Evolutionary conservation across 1,140 invertebrate species (phyloP), one percentile per base, ranked within the genome.

Genomic region (Kradibia gibbosae): DNA sequence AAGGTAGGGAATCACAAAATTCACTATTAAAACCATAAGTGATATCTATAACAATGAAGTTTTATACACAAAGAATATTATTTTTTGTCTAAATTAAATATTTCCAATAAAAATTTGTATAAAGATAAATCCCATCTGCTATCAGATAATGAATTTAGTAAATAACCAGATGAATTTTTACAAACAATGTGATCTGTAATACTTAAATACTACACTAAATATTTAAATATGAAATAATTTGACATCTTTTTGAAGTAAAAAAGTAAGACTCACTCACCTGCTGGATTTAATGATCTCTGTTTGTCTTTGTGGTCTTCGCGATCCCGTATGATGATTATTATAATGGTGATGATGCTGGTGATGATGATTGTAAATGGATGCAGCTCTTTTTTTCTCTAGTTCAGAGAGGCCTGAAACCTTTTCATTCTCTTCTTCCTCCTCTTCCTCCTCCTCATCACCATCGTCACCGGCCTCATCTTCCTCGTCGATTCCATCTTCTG

Each of bases 251-350:
- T n/a, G n/a, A 11, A 10, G 57, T n/a, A 25, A 60, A 25, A 25
- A n/a, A n/a, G 22, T 67, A 13, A 11, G 1, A 1, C 0, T 17
- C 4, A 15, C 20, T 3, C 55, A 82, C 81, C 81, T 82, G 86
- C 86, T 91, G n/a, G 88, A 90, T 62, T 90, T 91, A 82, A 88
- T 91, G 86, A 92, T 90, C 85, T 91, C 88, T 87, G 92, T 88
- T 78, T 89, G 89, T 20, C 86, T 85, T 0, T 86, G 87, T 36
- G 87, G 87, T 67, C 88, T 85, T 82, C 62, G 36, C 82, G 82
- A 13, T 73, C 77, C 11, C 42, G 28, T 39, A 36, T 84, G 87
- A 48, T 85, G 84, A 83, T 72, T 88, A 80, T 60, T 87, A 85
- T 67, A 53, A 11, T 67, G 48, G 34, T 81, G 74, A 25, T 71